Conservation (phyloP, 2,888 invertebrate species). For the Alloscopus bannaensis region DNA sequence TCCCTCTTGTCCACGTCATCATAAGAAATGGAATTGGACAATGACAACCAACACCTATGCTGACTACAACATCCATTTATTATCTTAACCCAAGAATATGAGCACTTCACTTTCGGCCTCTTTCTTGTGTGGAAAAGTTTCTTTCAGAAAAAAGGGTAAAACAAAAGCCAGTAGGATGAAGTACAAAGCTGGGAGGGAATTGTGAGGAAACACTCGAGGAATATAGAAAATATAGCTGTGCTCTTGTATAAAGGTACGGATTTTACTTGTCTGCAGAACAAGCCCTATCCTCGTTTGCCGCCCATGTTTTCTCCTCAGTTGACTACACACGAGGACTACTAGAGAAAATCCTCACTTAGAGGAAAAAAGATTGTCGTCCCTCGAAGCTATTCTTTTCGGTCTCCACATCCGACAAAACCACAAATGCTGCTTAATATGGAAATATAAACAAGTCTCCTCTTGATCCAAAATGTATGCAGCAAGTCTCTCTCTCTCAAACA, state of each 20-base stretch:
- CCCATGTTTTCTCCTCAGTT: not conserved
- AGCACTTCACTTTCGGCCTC: not conserved
- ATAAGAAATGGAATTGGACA: conserved; percentile 7
- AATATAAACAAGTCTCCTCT: conserved; percentile 59
- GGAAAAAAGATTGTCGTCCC: conserved; percentile 22
- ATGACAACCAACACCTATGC: conserved; percentile 14
- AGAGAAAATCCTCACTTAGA: conserved; percentile 6
- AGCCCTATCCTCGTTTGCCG: not conserved
- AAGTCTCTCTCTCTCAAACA: conserved; percentile 8
- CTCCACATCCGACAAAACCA: conserved; percentile 50
- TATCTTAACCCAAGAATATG: conserved; percentile 5
- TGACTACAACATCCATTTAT: conserved; percentile 22
- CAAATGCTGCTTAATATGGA: conserved; percentile 60
- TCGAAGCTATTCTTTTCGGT: conserved; percentile 45
- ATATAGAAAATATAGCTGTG: not conserved
- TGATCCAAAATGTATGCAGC: too few relatives aligned
- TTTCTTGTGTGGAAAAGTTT: not conserved
- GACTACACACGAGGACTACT: not conserved
- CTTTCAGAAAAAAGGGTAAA: too few relatives aligned
- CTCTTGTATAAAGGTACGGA: not conserved
- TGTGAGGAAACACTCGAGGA: not conserved
- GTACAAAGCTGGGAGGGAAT: not conserved
- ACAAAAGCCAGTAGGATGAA: conserved; percentile 14
- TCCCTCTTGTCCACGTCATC: conserved; percentile 15
- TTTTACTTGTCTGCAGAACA: not conserved